Base-by-base conservation (phyloP, 2,888 invertebrate species). In the Erebia ligea region DNA sequence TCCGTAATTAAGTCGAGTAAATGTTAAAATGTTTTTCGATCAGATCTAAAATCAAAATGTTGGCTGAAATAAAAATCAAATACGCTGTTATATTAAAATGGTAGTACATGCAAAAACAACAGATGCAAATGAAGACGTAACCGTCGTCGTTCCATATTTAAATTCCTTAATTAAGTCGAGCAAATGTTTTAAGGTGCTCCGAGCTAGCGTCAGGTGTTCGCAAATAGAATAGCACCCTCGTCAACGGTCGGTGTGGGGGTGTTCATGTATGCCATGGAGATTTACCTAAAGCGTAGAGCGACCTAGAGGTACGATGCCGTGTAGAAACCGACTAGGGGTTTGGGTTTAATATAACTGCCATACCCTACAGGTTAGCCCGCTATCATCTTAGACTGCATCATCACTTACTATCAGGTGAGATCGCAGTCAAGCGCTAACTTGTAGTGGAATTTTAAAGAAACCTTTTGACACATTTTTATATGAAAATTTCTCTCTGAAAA, bases 191-290 rank as follows among this genome's bases (percentile, higher is more conserved):
- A 80, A 78, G 77, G 79, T 79, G 72, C 67, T 73, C 71, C 76
- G 66, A 67, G 65, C 52, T 66, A 57, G 78, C 77, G 77, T 80
- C 79, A 80, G 78, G 73, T 78, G 79, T 71, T 74, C 73, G 79
- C 79, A 79, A 83, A 81, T 81, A 81, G 78, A 79, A 77, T 78
- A 68, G 73, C 71, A 84, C 84, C 84, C 82, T 82, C 80, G 79
- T 84, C 84, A 82, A 73, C 72, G 34, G 68, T 67, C 67, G 67
- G 67, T 73, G 73, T 73, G 69, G 71, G 69, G 69, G 67, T 34
- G 42, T 52, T 69, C 13, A 52, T 34, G 6, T 34, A 34, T 72
- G 63, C 45, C 52, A 64, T 15, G 34, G 65, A 15, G 13, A 65
- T 34, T 54, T 19, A 42, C 19, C 42, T 1, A 8, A 17, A 15